phyloP scores from a whole-genome alignment of 2,888 invertebrate species.

The Onthophagus sagittarius region DNA sequence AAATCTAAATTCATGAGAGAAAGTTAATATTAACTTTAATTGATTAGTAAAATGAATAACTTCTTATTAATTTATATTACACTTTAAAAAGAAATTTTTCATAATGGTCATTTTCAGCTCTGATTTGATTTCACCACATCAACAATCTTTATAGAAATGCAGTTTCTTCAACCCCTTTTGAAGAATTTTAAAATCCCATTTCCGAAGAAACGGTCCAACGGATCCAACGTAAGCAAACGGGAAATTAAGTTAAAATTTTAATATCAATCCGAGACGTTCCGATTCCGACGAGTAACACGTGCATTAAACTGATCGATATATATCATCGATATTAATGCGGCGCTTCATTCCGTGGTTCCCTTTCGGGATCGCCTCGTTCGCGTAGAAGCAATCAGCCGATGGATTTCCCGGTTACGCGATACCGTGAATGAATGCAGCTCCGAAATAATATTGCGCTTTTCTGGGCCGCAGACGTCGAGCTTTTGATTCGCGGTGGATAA shows the following conservation, averaged over 20 bases:
- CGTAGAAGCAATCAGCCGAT: background rate
- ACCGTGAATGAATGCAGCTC: slow-evolving; percentile 3
- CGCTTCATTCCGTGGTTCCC: background rate
- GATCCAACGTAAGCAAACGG: background rate
- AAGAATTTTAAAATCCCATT: background rate
- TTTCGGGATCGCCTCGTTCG: background rate
- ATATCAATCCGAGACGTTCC: background rate
- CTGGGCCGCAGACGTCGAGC: background rate
- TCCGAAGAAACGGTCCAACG: background rate
- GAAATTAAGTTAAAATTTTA: background rate
- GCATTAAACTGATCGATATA: background rate
- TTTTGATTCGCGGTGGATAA: background rate
- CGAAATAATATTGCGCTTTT: slow-evolving; percentile 11
- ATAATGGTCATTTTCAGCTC: too few species aligned
- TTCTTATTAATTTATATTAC: too few species aligned
- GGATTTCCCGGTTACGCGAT: background rate
- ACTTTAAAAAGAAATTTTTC: too few species aligned
- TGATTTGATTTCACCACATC: too few species aligned
- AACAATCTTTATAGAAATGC: too few species aligned
- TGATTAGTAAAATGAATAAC: too few species aligned
- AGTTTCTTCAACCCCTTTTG: too few species aligned
- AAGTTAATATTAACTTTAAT: too few species aligned
- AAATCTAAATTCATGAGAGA: too few species aligned
- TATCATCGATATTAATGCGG: background rate
- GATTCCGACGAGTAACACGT: background rate